These are phyloP conservation scores for Centropus unirufus DNA, from an alignment of 2,113 vertebrate genomes.

Conservation along the genomic window DNA sequence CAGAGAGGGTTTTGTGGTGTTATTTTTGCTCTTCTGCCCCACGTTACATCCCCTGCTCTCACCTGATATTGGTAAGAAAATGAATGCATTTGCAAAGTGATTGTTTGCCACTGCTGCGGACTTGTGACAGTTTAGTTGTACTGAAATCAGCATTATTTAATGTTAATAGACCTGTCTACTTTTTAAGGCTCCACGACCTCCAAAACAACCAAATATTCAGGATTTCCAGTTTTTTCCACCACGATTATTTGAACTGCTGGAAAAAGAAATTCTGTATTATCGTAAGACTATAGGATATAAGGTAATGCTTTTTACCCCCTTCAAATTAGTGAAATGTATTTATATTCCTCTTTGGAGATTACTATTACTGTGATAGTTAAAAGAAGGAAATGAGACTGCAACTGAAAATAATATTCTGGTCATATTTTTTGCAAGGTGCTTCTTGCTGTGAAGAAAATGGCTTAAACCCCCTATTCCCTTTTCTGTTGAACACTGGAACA, in stretches of 20 bases:
- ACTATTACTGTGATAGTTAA: neutral
- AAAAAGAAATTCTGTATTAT: slow-evolving; percentile 91
- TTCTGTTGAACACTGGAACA: neutral
- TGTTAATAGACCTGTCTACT: neutral
- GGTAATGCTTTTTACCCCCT: slow-evolving; percentile 63
- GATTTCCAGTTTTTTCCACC: slow-evolving; percentile 93
- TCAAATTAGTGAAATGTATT: neutral
- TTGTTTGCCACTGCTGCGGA: neutral
- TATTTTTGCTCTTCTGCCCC: neutral
- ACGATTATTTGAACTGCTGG: slow-evolving; percentile 87
- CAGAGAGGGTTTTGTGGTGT: neutral
- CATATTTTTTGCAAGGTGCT: neutral
- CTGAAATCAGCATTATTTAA: neutral
- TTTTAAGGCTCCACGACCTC: slow-evolving; percentile 86
- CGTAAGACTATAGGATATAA: slow-evolving; percentile 91
- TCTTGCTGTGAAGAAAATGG: neutral
- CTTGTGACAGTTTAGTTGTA: neutral
- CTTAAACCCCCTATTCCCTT: neutral
- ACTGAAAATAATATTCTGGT: neutral
- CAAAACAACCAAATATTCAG: slow-evolving; percentile 90
- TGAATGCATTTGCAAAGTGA: neutral
- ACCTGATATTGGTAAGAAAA: neutral
- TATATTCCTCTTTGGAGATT: neutral
- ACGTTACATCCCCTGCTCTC: neutral
- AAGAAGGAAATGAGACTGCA: neutral